Base-by-base conservation (phyloP, 2,113 vertebrate genomes). In the Tychaedon coryphoeus region DNA sequence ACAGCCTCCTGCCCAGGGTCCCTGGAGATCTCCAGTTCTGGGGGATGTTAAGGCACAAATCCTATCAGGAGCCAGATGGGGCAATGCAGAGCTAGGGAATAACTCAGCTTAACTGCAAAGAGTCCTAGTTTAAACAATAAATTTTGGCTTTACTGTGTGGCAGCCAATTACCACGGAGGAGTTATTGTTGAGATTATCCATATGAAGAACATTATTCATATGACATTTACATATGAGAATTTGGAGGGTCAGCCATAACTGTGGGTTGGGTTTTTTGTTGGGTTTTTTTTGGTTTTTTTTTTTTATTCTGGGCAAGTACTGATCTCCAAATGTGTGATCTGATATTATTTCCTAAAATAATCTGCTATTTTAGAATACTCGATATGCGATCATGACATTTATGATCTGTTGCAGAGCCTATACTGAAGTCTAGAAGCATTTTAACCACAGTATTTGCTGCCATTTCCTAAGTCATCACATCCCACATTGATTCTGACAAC, bases 341-440 rank as follows among this genome's bases (percentile, higher is more conserved):
- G 92, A 92, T 90, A 88, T 38, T 80, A 94, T 67, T 91, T 90
- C 91, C 93, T 94, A 88, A 97, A 94, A 92, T 95, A 95, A 90
- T 92, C 91, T 83, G 56, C 88, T 97, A 84, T 94, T 96, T 96
- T 84, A 62, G 86, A 93, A 43, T 29, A 86, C 60, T 95, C 8
- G 20, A 91, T 86, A 88, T 10, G 17, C 3, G 8, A 86, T 83
- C 64, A 56, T 96, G 91, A 94, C 88, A 95, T 94, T 96, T 97
- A 92, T 80, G 95, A 91, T 96, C 94, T 94, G 92, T 90, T 95
- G 56, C 88, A 95, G 94, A 94, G 88, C 60, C 60, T 84, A 25
- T 19, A n/a, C 72, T 92, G 69, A 80, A 84, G 69, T 20, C 72
- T 77, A 94, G 79, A 92, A 95, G 79, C 25, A 73, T 88, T 94